These are phyloP conservation scores for Chaetura pelagica DNA, from an alignment of 2,113 vertebrate genomes.

Conservation along the genomic window DNA sequence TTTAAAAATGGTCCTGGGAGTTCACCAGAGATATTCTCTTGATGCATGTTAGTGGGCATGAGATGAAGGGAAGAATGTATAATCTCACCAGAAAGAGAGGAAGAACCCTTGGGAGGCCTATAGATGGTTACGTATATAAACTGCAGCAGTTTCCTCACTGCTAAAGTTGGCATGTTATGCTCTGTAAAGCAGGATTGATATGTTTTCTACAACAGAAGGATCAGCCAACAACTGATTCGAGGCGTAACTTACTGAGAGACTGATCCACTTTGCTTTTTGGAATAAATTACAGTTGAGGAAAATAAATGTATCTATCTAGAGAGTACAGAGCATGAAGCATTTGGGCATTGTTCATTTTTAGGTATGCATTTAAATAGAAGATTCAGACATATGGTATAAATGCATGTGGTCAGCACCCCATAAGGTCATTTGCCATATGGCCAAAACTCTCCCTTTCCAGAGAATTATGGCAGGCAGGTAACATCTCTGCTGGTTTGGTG, in stretches of 20 bases:
- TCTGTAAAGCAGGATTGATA: constrained; percentile 1
- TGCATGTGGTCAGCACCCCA: background rate
- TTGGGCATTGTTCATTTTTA: background rate
- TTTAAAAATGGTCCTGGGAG: background rate
- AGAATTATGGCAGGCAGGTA: background rate
- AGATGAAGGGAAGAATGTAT: background rate
- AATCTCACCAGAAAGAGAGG: background rate
- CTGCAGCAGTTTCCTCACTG: background rate
- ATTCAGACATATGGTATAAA: background rate
- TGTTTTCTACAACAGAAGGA: background rate
- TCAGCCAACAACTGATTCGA: background rate
- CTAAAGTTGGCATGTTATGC: background rate
- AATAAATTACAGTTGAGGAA: constrained; percentile 41
- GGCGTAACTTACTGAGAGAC: background rate
- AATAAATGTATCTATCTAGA: constrained; percentile 15
- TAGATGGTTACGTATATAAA: constrained; percentile 7
- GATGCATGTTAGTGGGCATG: background rate
- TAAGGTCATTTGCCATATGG: background rate
- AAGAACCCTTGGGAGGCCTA: background rate
- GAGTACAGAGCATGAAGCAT: background rate
- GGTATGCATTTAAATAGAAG: background rate
- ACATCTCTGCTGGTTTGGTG: background rate
- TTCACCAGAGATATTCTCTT: background rate
- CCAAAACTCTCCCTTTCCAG: background rate
- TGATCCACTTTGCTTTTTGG: background rate